Evolutionary conservation across 1,140 invertebrate genomes (phyloP), one percentile per base, ranked within the genome.

Genomic region (Diachasma alloeum): DNA sequence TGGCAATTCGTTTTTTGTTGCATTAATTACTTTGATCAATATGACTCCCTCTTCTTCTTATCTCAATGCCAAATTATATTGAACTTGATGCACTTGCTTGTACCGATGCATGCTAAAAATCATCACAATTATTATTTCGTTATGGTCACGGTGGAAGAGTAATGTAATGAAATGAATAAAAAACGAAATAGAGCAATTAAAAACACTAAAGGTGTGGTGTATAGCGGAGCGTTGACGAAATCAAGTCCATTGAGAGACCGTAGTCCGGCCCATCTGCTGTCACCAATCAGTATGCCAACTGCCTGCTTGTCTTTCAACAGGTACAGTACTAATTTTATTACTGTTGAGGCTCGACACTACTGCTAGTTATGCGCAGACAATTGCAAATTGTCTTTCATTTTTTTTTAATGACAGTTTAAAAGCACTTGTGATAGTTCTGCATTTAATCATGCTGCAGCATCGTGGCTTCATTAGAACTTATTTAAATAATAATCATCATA

Each of bases 261-360:
- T 68, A 88, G 88, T 82, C 85, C 93, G 80, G 92, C 93, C 72
- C 91, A 91, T 89, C 92, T 93, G 88, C 91, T 94, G 81, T 93
- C 94, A 85, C 94, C 93, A 85, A 94, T 94, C 89, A 92, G 92
- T 90, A 94, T 94, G 91, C 93, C 94, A 83, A 90, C 84, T 78
- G 68, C 93, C 86, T 92, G 90, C 81, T 90, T 94, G 82, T 94
- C 93, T 80, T 94, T 92, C 87, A 93, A 91, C 92, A 95, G 94
- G 94, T 96, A 94, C 69, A 82, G 80, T 84, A 81, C 72, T 80
- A 78, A 79, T 77, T 77, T 78, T 69, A 81, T 69, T 80, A 67
- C 19, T 36, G 31, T 56, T 8, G 8, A 26, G 8, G 59, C 48
- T 53, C 1, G n/a, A 53, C 10, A 17, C 48, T 53, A 17, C 48